Evolutionary conservation across 37 sponge, comb jelly and placozoan genomes (phyloP), one percentile per base, ranked within the genome.

Genomic region (Cladorhizidae sp.): DNA sequence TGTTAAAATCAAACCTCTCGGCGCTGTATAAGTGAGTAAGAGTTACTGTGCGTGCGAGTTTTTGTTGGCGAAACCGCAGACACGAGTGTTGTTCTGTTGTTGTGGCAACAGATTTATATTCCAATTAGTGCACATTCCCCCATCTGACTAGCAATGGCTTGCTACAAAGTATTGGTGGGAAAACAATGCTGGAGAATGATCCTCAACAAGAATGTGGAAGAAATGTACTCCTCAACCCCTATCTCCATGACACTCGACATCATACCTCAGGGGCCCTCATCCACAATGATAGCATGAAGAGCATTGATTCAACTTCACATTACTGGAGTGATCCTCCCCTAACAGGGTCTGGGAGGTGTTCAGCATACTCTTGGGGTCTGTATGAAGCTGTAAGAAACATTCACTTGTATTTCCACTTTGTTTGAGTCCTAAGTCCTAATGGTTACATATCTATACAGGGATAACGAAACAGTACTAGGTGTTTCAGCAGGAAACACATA

Each of bases 341-440:
- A 0, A 80, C 87, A 0, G 76, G 59, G 17, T 73, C 87, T 2
- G n/a, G 75, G 0, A 29, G 42, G 9, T 86, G 78, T 54, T 90
- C 91, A 45, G 40, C 54, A 39, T 58, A 72, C n/a, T 90, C 92
- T 0, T 91, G 92, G 92, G 83, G 57, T 8, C 35, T 32, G 35
- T 87, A 86, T 52, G 85, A 85, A 74, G 90, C 70, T 36, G 87
- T 86, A 63, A 84, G 84, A 7, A n/a, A n/a, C n/a, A n/a, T n/a
- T n/a, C n/a, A n/a, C n/a, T n/a, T n/a, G n/a, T n/a, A n/a, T n/a
- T n/a, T n/a, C n/a, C n/a, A n/a, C n/a, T n/a, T n/a, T n/a, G n/a
- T n/a, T n/a, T n/a, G n/a, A n/a, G 41, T 38, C 20, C 41, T 70
- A 54, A 54, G 55, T 54, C n/a, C n/a, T n/a, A n/a, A n/a, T n/a